Percentiles rank a stretch among this genome's conserved stretches.
Conservation (phyloP, 2,797 vertebrate genomes). For the Margarornis squamiger region DNA sequence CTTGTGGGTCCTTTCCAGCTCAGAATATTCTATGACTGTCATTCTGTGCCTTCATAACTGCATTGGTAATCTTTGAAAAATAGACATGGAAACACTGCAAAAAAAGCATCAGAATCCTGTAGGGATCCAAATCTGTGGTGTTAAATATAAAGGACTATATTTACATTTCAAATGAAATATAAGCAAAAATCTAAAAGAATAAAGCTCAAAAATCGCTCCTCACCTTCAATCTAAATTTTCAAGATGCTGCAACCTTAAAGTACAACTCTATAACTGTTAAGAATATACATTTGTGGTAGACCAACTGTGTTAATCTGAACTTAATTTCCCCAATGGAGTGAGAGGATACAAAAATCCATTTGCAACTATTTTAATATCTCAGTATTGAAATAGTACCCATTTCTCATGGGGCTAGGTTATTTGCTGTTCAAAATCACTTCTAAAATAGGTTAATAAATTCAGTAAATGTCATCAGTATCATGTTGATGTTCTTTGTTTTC, state of each 20-base stretch:
- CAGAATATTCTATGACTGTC: too few species aligned
- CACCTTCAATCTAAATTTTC: background rate
- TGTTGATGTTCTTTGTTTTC: background rate
- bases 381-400: background rate
- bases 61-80: background rate
- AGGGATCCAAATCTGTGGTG: background rate
- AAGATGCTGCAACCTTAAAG: background rate
- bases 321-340: background rate
- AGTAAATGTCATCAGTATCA: background rate
- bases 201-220: background rate
- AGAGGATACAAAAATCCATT: background rate
- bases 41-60: background rate
- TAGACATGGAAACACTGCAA: background rate
- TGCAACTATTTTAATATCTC: background rate
- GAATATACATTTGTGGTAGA: background rate
- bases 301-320: background rate
- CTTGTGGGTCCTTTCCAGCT: background rate
- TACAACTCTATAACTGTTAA: background rate
- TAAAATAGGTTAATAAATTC: conserved; percentile 17
- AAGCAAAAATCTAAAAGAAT: background rate
- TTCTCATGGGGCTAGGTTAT: background rate
- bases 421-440: background rate
- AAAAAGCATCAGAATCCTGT: background rate
- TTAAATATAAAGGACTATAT: background rate
- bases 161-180: background rate